Evolutionary conservation across 2,797 vertebrate species (phyloP), one percentile per base, ranked within the genome.

Genomic region (Lates japonicus): DNA sequence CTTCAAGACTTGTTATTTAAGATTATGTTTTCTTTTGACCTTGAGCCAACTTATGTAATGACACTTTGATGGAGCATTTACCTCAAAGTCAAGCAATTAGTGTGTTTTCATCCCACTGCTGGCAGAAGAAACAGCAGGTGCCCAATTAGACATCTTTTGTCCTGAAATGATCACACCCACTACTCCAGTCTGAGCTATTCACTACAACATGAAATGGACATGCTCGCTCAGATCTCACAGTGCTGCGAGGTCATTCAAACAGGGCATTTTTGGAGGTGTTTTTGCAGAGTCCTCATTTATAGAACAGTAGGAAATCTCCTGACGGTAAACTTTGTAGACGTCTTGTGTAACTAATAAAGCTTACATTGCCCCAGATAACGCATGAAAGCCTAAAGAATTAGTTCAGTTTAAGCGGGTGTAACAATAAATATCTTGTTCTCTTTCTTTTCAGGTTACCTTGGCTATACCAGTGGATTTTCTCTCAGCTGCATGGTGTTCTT

Each of bases 401-500:
- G 22, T 55, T 57, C 4, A 51, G 7, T 62, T 63, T 17, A 22
- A 41, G 54, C 5, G 11, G 70, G 29, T 48, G 25, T 70, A 14
- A 68, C 49, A 5, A 37, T n/a, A 29, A 81, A 8, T 7, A 16
- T 60, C 39, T 80, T 44, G 5, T 60, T 68, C 39, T 55, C 14
- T 76, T 76, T 85, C 60, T 88, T 84, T 73, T 37, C 93, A 99
- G 98, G 98, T 84, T 99, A 99, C 92, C 96, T 99, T 1, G 98
- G 98, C 72, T 99, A 99, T 10, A 94, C 97, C 92, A 99, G 98
- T 0, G 98, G 98, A 20, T 99, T 99, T 93, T 99, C 98, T 14
- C 97, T 99, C 85, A 97, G 97, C 94, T 99, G 98, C 91, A 99
- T 99, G 98, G 96, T 97, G 81, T 99, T 99, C 95, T 99, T 99